Evolutionary conservation across 2,113 vertebrate species (phyloP), one percentile per base, ranked within the genome.

Genomic region (Promerops cafer): DNA sequence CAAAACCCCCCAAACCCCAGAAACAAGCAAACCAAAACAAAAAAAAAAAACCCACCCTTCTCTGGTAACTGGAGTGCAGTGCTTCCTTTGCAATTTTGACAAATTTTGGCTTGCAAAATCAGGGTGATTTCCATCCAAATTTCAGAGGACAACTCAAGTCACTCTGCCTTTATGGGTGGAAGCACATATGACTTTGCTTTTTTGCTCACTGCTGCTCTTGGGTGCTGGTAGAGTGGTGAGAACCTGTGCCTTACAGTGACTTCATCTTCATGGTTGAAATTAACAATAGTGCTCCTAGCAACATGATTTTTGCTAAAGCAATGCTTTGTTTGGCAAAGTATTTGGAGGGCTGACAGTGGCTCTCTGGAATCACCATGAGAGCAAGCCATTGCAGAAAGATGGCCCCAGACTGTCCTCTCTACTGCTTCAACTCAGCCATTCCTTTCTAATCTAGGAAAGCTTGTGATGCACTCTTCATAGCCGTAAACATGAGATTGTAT

Each of bases 31-130:
- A 39, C 31, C 14, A 39, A 39, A 60, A 7, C 11, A 12, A 59
- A 57, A 57, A 57, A 57, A 24, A 35, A 24, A 6, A 24, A 24
- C 59, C 15, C 27, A 4, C 10, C 15, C 3, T 49, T 59, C 39
- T 45, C 20, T 63, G 61, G 23, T 3, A 49, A 30, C 15, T 0
- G 4, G 2, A 24, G 18, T 37, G 0, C 12, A 61, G 10, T 26
- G 5, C 5, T 74, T 91, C 37, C 64, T 87, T 39, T 66, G 40
- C 0, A 2, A 16, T 52, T 83, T 39, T 88, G 61, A 42, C 11
- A 52, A 54, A 20, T 16, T 42, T 26, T 42, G 35, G 2, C 13
- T 70, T 52, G 10, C 27, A 76, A 82, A 88, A 30, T 65, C 28
- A 50, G 8, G 31, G 9, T 2, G 1, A 64, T 56, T 89, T 72